Evolutionary conservation across 2,113 vertebrate species (phyloP).

Genomic region (Laticauda laticaudata): DNA sequence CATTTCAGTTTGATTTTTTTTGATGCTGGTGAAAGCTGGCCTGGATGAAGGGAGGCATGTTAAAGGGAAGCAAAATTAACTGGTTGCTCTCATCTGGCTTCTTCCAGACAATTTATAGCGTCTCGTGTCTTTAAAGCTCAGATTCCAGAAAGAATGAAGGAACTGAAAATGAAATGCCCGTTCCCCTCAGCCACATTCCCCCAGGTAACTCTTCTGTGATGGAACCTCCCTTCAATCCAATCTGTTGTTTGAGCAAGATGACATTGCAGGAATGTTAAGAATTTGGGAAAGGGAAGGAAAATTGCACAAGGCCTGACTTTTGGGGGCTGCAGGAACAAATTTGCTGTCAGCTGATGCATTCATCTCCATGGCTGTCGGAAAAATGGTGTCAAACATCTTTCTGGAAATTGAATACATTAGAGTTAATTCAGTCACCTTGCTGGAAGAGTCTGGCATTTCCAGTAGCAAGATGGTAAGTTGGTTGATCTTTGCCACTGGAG

Average conservation of each 20-base stretch:
- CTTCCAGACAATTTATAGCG: not conserved
- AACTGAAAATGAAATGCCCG: not conserved
- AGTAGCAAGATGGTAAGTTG: not conserved
- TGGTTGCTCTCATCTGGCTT: conserved; percentile 26
- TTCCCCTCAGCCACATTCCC: accelerated
- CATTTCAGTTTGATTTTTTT: conserved; percentile 50
- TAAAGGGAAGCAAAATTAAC: conserved; percentile 31
- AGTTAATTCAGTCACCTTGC: conserved; percentile 45
- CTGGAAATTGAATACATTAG: conserved; percentile 17
- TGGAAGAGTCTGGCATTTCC: conserved; percentile 26
- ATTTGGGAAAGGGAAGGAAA: conserved; percentile 8
- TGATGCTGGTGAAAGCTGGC: conserved; percentile 31
- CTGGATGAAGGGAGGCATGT: not conserved
- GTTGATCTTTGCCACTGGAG: not conserved
- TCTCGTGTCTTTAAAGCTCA: conserved; percentile 3
- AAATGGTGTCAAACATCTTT: conserved; percentile 29
- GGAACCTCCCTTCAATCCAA: conserved; percentile 7
- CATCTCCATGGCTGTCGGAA: conserved; percentile 8
- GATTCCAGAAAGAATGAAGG: conserved; percentile 7
- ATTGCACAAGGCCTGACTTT: conserved; percentile 1
- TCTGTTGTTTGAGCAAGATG: not conserved
- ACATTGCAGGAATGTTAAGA: conserved; percentile 10
- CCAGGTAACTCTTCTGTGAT: not conserved
- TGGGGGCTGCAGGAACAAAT: conserved; percentile 13
- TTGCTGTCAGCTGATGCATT: conserved; percentile 2